A percentile compares a stretch with the other conserved stretches of the same genome.
Evolutionary conservation across 2,888 invertebrate species (phyloP).

Genomic region (Lacanobia oleracea): DNA sequence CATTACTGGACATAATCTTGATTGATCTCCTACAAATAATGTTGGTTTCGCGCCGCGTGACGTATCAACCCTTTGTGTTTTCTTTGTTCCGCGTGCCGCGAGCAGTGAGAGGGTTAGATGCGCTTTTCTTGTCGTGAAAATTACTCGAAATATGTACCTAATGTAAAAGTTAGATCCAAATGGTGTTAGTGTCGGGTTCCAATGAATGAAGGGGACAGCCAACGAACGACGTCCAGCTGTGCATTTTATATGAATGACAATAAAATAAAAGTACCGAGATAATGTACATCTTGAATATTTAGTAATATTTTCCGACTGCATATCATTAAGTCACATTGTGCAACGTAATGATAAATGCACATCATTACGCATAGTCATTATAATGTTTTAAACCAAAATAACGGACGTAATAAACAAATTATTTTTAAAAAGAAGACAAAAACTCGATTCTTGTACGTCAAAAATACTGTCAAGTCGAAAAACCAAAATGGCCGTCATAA

Average conservation of each 20-base stretch:
- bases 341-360: constrained; percentile 51
- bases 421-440: constrained; percentile 17
- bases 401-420: constrained; percentile 21
- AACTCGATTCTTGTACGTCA: neutral
- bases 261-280: constrained; percentile 38
- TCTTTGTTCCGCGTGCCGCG: constrained; percentile 66
- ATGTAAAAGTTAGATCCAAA: constrained; percentile 8
- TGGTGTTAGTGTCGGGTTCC: constrained; percentile 1
- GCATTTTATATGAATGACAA: constrained; percentile 38
- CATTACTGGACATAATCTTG: constrained; percentile 88
- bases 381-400: constrained; percentile 39
- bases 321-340: constrained; percentile 49
- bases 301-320: constrained; percentile 50
- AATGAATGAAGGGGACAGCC: constrained; percentile 2
- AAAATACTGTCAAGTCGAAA: constrained; percentile 15
- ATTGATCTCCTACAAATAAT: constrained; percentile 89
- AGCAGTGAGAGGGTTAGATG: constrained; percentile 72
- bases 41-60: constrained; percentile 77
- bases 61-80: constrained; percentile 70
- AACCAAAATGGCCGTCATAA: constrained; percentile 29
- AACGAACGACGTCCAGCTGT: constrained; percentile 37
- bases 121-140: constrained; percentile 69
- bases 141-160: constrained; percentile 15
- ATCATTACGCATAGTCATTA: constrained; percentile 45
- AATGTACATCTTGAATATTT: constrained; percentile 50